Evolutionary conservation across 2,888 invertebrate genomes (phyloP), one percentile per base, ranked within the genome.

Genomic region (Diadromus collaris): DNA sequence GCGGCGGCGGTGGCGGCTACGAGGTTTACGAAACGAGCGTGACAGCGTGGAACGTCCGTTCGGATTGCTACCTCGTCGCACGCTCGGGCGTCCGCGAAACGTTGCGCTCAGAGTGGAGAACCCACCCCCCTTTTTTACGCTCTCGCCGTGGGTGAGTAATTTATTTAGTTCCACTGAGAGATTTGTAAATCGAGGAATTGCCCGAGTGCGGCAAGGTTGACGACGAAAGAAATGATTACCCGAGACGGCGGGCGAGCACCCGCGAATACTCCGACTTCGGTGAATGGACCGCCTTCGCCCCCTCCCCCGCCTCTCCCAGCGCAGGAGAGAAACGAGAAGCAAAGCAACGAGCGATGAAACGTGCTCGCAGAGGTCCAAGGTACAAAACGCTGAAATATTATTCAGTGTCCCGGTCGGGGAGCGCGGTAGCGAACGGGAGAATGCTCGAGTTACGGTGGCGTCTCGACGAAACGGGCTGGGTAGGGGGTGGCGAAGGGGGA

Each of bases 341-440:
- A 71, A 32, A 70, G 74, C 48, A 65, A 54, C 58, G 58, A 70
- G 67, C 44, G 61, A 64, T 38, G 44, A 78, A 84, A 76, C 65
- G 70, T 58, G 64, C 64, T 80, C 46, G 67, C 38, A 48, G 41
- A 63, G 67, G 56, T 76, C 73, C 61, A 44, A 79, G 68, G 41
- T 75, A 58, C 72, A 68, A 81, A 84, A 76, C 75, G 76, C 77
- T 84, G 78, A 87, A 83, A 85, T 84, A 85, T 86, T 85, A 85
- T 82, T 82, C 79, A 68, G 69, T 76, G 61, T 56, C 67, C 76
- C 60, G 67, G 60, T 29, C 16, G 32, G 51, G 67, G 64, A 64
- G 54, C 60, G 71, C 61, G 56, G 44, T 21, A 56, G 32, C 46
- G 60, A 70, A 58, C 41, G 51, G 21, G 21, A 48, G 38, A 72